Evolutionary conservation across 1,140 invertebrate species (phyloP), one percentile per base, ranked within the genome.

Genomic region (Camponotus floridanus): DNA sequence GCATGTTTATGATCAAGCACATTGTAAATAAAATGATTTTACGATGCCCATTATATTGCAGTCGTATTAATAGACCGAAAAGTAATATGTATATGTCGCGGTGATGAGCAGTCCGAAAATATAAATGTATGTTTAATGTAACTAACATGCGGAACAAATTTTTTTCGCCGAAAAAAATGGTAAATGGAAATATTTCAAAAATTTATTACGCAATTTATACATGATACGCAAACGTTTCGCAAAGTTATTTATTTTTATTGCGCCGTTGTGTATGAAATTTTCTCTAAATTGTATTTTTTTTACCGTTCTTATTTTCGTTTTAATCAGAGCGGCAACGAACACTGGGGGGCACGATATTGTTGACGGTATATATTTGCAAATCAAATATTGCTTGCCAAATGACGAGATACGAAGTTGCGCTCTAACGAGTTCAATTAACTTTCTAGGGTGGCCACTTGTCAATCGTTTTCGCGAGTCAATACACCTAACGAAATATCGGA

Each of bases 351-450:
- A 45, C n/a, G 15, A 48, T 61, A 73, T 74, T 48, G 26, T n/a
- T 51, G 48, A 51, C 48, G 13, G 13, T 18, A 51, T 51, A 26
- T 2, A 62, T 61, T 57, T 33, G 11, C 31, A 61, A 74, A 55
- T 48, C 39, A 61, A 57, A 83, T 83, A 61, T 59, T 31, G 36
- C 26, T 73, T 36, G 79, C 36, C 68, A 57, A 57, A 80, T 45
- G 42, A 74, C 55, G 55, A 74, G 39, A 59, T 8, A 31, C 18
- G 21, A 11, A 73, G 68, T 83, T n/a, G 11, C 31, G 39, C 36
- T 59, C 15, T 81, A 81, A 81, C 68, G 39, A 74, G 55, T 83
- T 83, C 33, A 83, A 83, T 83, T 83, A 83, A 83, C 39, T 74
- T 61, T 45, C 68, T 26, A 73, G 68, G n/a, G 13, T 45, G 13